phyloP scores from a whole-genome alignment of 2,888 invertebrate species.

The Cerastis leucographa region DNA sequence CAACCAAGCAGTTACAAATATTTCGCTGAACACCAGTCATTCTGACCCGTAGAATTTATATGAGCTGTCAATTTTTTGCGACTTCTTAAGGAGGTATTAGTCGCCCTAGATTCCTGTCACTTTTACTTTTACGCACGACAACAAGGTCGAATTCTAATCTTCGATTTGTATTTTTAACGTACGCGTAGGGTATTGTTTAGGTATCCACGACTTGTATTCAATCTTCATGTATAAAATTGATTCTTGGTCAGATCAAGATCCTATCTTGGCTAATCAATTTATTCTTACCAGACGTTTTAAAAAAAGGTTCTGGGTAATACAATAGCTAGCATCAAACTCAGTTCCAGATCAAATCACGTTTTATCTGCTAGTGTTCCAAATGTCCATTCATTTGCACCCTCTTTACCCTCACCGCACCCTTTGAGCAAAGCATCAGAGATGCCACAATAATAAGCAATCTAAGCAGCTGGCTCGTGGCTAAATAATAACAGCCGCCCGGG shows the following conservation, averaged over 20 bases:
- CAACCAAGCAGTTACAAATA: constrained; percentile 6
- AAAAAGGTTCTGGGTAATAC: no score
- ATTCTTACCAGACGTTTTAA: neutral
- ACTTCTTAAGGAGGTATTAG: constrained; percentile 39
- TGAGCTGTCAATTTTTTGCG: constrained; percentile 48
- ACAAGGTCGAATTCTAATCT: constrained; percentile 50
- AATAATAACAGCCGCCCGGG: no score
- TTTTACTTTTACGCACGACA: constrained; percentile 64
- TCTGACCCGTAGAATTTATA: constrained; percentile 23
- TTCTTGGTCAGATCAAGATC: neutral
- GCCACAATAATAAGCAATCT: neutral
- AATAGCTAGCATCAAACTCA: no score
- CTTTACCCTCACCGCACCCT: neutral
- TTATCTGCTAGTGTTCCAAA: neutral
- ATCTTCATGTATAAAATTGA: neutral
- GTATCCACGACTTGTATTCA: constrained; percentile 7
- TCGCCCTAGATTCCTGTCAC: constrained; percentile 58
- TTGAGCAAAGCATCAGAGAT: neutral
- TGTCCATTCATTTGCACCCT: neutral
- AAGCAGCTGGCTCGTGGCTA: no score
- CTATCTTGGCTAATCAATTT: neutral
- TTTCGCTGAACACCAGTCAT: neutral
- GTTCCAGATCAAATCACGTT: no score
- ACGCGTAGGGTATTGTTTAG: neutral
- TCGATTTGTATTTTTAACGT: constrained; percentile 28